Evolutionary conservation across 2,113 vertebrate species (phyloP), one percentile per base, ranked within the genome.

Genomic region (Circaetus cinerascens): DNA sequence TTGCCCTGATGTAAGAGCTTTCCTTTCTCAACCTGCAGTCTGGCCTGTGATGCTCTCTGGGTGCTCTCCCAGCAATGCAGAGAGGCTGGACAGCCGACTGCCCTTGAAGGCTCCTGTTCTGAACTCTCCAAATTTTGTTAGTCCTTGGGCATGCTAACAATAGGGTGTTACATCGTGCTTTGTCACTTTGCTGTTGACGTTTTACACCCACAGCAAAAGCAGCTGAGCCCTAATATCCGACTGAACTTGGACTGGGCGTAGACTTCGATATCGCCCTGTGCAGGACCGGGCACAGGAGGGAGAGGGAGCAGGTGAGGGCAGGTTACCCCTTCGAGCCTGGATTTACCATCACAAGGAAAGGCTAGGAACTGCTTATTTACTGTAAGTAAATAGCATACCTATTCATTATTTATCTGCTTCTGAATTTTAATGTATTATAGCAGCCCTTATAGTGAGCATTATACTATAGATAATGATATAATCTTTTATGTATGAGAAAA

Each of bases 391-490:
- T 30, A 38, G 25, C 29, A 19, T 40, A 23, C 50, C 81, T 72
- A 23, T 93, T 74, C 53, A 57, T 91, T 85, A 91, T 93, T 97
- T 48, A 93, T 93, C 90, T 55, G 22, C 81, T 91, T 10, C 36
- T 63, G 50, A 8, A 36, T 80, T 73, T 32, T 50, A 69, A 74
- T 77, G 50, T 15, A 13, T 66, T 29, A 14, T 3, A 84, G 59
- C 68, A 57, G 60, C 69, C 72, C 48, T 36, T 38, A 26, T 8
- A 26, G 26, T 5, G 13, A 55, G 40, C 66, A 16, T 83, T 69
- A n/a, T 53, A 2, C 43, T 86, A 7, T 59, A 68, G 57, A 11
- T 43, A 63, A 57, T 8, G 43, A 55, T 40, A 22, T 1, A 9
- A 34, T 78, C 27, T 93, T 76, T 78, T 63, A 67, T 79, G 43